A percentile compares a stretch with the other conserved stretches of the same genome.
Conservation (phyloP, 2,888 invertebrate genomes). For the Yponomeuta sedellus region DNA sequence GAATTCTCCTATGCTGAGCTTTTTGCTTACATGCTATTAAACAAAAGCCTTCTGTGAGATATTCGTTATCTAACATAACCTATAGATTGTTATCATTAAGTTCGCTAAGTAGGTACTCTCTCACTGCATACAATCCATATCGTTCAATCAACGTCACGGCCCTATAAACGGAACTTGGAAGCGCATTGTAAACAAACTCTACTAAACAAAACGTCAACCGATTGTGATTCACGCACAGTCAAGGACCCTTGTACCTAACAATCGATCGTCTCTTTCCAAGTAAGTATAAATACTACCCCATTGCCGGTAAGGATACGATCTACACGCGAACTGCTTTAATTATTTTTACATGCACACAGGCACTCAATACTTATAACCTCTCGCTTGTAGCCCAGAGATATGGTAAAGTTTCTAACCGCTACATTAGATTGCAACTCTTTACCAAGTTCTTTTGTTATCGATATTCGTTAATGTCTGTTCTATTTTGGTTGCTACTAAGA, state of each 20-base stretch:
- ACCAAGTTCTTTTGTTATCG: no score
- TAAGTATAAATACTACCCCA: not conserved
- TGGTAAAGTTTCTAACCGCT: not conserved
- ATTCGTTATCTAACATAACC: not conserved
- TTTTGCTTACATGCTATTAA: no score
- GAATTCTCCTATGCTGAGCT: no score
- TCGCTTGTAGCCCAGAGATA: not conserved
- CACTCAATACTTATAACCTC: not conserved
- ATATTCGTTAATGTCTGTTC: no score
- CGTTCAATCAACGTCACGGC: not conserved
- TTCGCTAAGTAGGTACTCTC: not conserved
- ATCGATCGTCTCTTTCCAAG: slow-evolving; percentile 17
- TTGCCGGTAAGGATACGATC: not conserved
- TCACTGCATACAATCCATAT: not conserved
- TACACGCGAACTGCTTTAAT: not conserved
- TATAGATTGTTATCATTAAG: not conserved
- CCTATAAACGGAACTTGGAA: not conserved
- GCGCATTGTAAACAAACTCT: not conserved
- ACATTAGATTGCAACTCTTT: no score
- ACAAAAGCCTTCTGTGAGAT: not conserved
- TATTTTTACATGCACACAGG: not conserved
- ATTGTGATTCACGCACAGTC: slow-evolving; percentile 17
- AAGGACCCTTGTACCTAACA: slow-evolving; percentile 17
- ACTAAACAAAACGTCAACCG: slow-evolving; percentile 9
- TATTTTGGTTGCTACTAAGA: no score